phyloP scores from a whole-genome alignment of 2,888 invertebrate genomes.

The Autographa pulchrina region DNA sequence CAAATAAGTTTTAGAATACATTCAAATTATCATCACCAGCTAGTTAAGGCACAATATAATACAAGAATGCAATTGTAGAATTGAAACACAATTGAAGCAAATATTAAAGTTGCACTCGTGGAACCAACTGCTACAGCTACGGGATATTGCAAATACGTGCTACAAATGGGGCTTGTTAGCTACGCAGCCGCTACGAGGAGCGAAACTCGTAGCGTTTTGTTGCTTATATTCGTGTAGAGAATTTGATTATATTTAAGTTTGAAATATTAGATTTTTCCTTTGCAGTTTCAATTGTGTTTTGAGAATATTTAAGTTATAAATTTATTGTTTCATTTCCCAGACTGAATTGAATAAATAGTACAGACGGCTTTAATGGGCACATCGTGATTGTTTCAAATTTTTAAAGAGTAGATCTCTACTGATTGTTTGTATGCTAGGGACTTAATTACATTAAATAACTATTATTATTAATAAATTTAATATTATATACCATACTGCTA shows the following conservation, averaged over 20 bases:
- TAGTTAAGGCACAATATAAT: constrained; percentile 39
- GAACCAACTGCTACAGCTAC: constrained; percentile 55
- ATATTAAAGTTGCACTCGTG: constrained; percentile 55
- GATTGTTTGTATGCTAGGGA: too few relatives aligned
- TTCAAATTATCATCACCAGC: neutral
- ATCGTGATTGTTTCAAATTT: too few relatives aligned
- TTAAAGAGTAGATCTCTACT: too few relatives aligned
- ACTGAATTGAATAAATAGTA: neutral
- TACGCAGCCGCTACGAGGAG: constrained; percentile 54
- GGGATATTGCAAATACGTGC: constrained; percentile 63
- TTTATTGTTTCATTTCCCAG: neutral
- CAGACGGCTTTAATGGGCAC: too few relatives aligned
- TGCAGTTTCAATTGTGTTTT: neutral
- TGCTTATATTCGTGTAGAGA: constrained; percentile 40
- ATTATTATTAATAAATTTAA: too few relatives aligned
- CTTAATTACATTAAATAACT: too few relatives aligned
- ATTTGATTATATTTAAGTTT: constrained; percentile 48
- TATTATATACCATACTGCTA: too few relatives aligned
- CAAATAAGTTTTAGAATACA: neutral
- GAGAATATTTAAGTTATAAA: neutral
- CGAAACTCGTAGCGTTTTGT: constrained; percentile 40
- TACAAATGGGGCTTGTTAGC: constrained; percentile 58
- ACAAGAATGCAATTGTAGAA: constrained; percentile 47
- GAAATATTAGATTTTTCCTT: constrained; percentile 23
- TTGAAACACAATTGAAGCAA: constrained; percentile 60